phyloP scores from a whole-genome alignment of 2,888 invertebrate species.

The Apoderus coryli region DNA sequence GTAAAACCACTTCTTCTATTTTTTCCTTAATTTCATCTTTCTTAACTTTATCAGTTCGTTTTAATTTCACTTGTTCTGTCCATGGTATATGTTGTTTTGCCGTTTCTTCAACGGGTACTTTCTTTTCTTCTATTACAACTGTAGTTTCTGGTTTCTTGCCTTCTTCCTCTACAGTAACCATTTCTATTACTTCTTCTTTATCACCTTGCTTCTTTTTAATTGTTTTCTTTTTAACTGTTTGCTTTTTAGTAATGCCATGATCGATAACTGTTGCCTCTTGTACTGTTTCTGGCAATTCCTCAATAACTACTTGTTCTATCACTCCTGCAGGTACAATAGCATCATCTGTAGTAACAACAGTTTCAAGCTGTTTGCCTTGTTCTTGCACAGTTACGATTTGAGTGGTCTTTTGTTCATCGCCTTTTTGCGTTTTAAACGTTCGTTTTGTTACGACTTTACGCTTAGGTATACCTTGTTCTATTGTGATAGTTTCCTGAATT shows the following conservation, averaged over 20 bases:
- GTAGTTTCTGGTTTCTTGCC: slow-evolving; percentile 22
- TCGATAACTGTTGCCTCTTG: slow-evolving; percentile 31
- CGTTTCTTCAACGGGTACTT: neutral
- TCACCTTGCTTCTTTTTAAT: slow-evolving; percentile 29
- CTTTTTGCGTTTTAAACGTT: slow-evolving; percentile 21
- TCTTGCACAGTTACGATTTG: slow-evolving; percentile 26
- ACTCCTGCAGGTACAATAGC: slow-evolving; percentile 21
- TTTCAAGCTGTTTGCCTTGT: slow-evolving; percentile 28
- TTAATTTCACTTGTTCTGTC: slow-evolving; percentile 5
- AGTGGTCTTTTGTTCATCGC: slow-evolving; percentile 20
- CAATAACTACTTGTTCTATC: slow-evolving; percentile 12
- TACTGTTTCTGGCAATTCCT: slow-evolving; percentile 19
- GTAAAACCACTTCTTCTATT: slow-evolving; percentile 23
- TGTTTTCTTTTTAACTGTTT: slow-evolving; percentile 28
- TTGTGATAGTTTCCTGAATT: slow-evolving; percentile 16
- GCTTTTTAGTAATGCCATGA: slow-evolving; percentile 18
- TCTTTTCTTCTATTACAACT: slow-evolving; percentile 21
- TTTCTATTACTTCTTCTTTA: slow-evolving; percentile 27
- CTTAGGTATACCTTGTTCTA: slow-evolving; percentile 26
- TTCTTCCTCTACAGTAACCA: slow-evolving; percentile 27
- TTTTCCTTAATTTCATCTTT: slow-evolving; percentile 23
- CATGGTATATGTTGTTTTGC: too few relatives aligned
- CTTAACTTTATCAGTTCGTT: neutral
- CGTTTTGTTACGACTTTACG: slow-evolving; percentile 22
- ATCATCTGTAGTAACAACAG: slow-evolving; percentile 30